Conservation (phyloP, 2,113 vertebrate genomes). For the Pollimyrus isidori region DNA sequence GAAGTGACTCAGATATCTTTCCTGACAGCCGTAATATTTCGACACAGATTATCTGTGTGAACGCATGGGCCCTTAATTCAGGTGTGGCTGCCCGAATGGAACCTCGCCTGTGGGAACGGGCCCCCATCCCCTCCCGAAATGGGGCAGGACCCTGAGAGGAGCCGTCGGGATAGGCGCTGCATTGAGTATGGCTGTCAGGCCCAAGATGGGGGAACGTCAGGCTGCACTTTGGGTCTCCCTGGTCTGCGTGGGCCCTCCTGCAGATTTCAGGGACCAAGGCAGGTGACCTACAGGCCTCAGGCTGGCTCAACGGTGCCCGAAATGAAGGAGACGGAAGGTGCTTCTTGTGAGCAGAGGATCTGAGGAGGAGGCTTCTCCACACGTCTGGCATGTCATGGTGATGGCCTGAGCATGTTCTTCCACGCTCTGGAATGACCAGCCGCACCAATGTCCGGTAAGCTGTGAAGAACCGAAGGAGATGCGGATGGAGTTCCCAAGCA, state of each 20-base stretch:
- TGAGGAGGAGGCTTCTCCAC: background rate
- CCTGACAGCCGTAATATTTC: slow-evolving; percentile 14
- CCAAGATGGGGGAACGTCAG: background rate
- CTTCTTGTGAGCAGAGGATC: background rate
- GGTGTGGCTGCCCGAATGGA: slow-evolving; percentile 8
- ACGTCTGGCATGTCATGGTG: background rate
- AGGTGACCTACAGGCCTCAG: background rate
- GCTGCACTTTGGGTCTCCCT: background rate
- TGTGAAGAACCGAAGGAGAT: background rate
- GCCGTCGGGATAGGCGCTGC: background rate
- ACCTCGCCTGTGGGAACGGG: background rate
- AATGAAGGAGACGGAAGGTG: background rate
- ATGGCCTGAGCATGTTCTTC: background rate
- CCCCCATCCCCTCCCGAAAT: background rate
- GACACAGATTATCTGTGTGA: slow-evolving; percentile 6
- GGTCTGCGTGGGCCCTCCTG: background rate
- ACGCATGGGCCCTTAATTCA: background rate
- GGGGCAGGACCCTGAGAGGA: background rate
- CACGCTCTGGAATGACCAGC: background rate
- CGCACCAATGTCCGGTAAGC: too few relatives aligned
- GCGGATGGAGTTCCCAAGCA: background rate
- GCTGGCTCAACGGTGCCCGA: background rate
- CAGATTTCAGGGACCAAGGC: background rate
- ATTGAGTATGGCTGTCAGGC: background rate
- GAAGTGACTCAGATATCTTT: slow-evolving; percentile 8